Evolutionary conservation across 2,797 vertebrate genomes (phyloP).

Genomic region (Parotocinclus haroldoi): DNA sequence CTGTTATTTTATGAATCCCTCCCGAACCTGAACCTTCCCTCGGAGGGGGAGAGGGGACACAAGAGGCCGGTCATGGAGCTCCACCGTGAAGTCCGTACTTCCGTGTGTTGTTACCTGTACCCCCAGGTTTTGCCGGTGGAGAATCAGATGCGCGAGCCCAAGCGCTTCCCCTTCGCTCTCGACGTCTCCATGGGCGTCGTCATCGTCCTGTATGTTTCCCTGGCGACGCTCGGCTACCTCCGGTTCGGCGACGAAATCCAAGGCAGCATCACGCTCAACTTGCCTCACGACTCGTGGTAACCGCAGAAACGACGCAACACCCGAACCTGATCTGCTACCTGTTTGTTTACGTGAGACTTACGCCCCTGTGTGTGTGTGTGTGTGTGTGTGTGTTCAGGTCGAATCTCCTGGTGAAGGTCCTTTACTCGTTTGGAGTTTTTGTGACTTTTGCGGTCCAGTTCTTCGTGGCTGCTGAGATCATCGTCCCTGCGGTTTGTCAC

Average conservation of each 20-base stretch:
- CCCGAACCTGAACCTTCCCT: too few species aligned
- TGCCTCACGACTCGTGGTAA: constrained; percentile 80
- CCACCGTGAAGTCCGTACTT: background rate
- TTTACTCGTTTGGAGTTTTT: constrained; percentile 78
- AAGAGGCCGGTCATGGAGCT: background rate
- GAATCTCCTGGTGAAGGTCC: constrained; percentile 47
- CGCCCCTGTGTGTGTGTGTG: background rate
- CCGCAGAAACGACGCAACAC: background rate
- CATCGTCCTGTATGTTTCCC: constrained; percentile 72
- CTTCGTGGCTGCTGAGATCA: constrained; percentile 84
- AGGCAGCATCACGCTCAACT: constrained; percentile 85
- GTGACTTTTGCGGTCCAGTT: constrained; percentile 86
- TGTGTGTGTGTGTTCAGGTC: constrained; percentile 29
- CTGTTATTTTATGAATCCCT: too few species aligned
- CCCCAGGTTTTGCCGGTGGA: constrained; percentile 81
- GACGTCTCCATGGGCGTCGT: constrained; percentile 83
- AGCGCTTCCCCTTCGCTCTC: constrained; percentile 72
- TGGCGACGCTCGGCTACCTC: constrained; percentile 81
- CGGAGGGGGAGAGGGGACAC: too few species aligned
- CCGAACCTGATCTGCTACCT: background rate
- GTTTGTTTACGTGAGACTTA: background rate
- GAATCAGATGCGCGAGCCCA: constrained; percentile 81
- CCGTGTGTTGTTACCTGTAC: background rate
- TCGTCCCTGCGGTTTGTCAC: constrained; percentile 70
- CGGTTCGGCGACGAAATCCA: constrained; percentile 79